Base-by-base conservation (phyloP, 2,888 invertebrate species). In the Caenorhabditis sp. region DNA sequence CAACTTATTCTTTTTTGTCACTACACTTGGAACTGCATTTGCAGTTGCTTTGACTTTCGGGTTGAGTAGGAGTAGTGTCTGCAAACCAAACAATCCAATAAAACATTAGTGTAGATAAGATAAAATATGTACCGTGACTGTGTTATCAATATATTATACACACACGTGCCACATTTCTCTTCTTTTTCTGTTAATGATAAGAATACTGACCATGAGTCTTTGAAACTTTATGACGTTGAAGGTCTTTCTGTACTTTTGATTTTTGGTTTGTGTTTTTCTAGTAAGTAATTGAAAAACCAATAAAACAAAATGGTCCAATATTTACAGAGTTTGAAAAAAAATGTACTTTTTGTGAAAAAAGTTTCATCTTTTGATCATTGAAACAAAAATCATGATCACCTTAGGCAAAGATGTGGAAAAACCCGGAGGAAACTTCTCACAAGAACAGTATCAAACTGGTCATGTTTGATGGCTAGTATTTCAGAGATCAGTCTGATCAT, bases 1-100 rank as follows among this genome's bases (percentile, higher is more conserved):
- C 77, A 92, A 92, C 88, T 96, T 97, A 82, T 92, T 93, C 79
- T 91, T 91, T 90, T 97, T 95, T 0, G 97, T 97, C 60, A 91
- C 91, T 12, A 91, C 90, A 25, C 95, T 94, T 12, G 97, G 94
- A n/a, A 94, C 91, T 58, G 94, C 89, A 80, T 91, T 93, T 4
- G 94, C 93, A 85, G 92, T 92, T 0, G 91, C 91, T 81, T 92
- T 92, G 0, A 93, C 92, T 59, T 91, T 92, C 0, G 97, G 96
- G 90, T 97, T 97, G 67, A 97, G 88, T 1, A 91, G 89, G 71
- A 97, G 90, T 62, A 58, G 21, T 20, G 36, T n/a, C 57, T 58
- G 57, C 8, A 58, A 25, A 1, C 8, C 14, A 21, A 38, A 43
- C 27, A 8, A 43, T 60, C n/a, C 21, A 52, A 52, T 12, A n/a